Evolutionary conservation across 2,888 invertebrate genomes (phyloP), one percentile per base, ranked within the genome.

Genomic region (Lycophotia porphyrea): DNA sequence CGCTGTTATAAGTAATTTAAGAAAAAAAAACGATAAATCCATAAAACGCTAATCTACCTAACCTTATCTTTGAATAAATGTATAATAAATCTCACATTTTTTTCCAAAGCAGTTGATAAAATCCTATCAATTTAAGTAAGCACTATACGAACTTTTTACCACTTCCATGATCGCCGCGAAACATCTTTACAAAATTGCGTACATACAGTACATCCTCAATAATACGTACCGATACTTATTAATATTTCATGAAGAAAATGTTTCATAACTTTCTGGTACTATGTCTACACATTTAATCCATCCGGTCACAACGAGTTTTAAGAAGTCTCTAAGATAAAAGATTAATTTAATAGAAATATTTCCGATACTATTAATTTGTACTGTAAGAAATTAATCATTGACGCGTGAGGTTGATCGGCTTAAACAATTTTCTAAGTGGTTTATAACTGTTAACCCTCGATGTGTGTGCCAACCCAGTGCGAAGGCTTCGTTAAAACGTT

Each of bases 321-420:
- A 55, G 66, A 75, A 65, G 76, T 80, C 63, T 67, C 70, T 55
- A 76, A 80, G 76, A 84, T 85, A 81, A 84, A 84, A 83, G 74
- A 84, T 82, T 78, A 87, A 87, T 86, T 82, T 87, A 84, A 83
- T 82, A 82, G 71, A 80, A 78, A 82, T 82, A 86, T 80, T 80
- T 80, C 84, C 82, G 74, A 87, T 84, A 82, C 7, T 42, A 81
- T 64, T 78, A 80, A 74, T 82, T 82, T 80, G 84, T 87, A 88
- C 88, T 89, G 88, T 90, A 91, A 91, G 92, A 93, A 92, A 93
- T 93, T 91, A 93, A 94, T 93, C 91, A 93, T 87, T 82, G 87
- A 74, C 75, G 87, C 78, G 82, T 84, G 84, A 87, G 88, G 86
- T 85, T 86, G 89, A 82, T 88, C 87, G 89, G 80, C 84, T 91